Base-by-base conservation (phyloP, 2,888 invertebrate genomes). In the Mesodorylaimus sp. region DNA sequence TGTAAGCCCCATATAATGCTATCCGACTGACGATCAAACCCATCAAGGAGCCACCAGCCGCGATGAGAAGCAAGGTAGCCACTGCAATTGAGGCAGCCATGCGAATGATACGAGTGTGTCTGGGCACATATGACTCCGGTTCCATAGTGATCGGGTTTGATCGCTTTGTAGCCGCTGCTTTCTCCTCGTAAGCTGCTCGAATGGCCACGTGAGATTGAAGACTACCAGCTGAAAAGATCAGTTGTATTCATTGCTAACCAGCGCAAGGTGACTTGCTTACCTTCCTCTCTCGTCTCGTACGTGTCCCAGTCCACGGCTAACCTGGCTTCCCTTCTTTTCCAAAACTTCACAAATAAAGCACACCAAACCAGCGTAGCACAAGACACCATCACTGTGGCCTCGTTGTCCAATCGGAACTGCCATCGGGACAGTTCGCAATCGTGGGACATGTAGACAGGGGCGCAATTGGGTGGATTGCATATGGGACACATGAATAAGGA, bases 401-500 rank as follows among this genome's bases (percentile, higher is more conserved):
- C 44, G 44, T 43, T 43, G 27, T 43, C 44, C 27, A 43, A 26
- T 10, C 27, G 5, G 27, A 43, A 43, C 10, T 25, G 26, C 44
- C 44, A 43, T 27, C 7, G 7, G 27, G 24, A 43, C 27, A 7
- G 44, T 10, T 5, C 5, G 44, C 44, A 43, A 5, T 43, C 44
- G 7, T 26, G 5, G 27, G 24, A 43, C 44, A 43, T 43, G 5
- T 24, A 3, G 26, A 25, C 24, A 5, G 44, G 44, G 7, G 24
- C 44, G 44, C 44, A 43, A 19, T 26, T 19, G 25, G 44, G 44
- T 27, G 44, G 44, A 5, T 43, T 19, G 44, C 44, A 43, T 7
- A 43, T 26, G 5, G 44, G 44, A 27, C 44, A 43, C 44, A 43
- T 43, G 26, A 25, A 43, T 10, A 43, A 26, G 44, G n/a, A n/a